Conservation (phyloP, 1,140 invertebrate species). For the Vanessa atalanta region DNA sequence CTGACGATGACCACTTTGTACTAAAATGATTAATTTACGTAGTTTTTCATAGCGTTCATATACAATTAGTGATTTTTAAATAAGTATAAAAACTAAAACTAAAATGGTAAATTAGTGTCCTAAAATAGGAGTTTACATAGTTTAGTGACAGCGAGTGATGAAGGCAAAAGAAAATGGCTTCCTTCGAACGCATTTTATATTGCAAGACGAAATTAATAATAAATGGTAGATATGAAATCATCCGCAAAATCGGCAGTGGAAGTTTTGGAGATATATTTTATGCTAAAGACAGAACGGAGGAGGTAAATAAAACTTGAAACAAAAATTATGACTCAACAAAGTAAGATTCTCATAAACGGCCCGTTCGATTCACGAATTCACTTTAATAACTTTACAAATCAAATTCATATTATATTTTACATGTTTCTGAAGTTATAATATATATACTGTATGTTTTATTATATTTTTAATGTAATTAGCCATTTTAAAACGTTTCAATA, state of each 20-base stretch:
- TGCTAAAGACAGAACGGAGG: slow-evolving; percentile 71
- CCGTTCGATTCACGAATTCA: neutral
- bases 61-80: slow-evolving; percentile 60
- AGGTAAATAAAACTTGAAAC: slow-evolving; percentile 14
- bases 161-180: slow-evolving; percentile 77
- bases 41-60: slow-evolving; percentile 61
- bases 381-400: neutral
- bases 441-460: too few species aligned
- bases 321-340: slow-evolving; percentile 29
- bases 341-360: slow-evolving; percentile 14
- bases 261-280: slow-evolving; percentile 99
- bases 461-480: too few species aligned
- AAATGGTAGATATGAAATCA: slow-evolving; percentile 95
- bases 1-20: slow-evolving; percentile 69
- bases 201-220: slow-evolving; percentile 87
- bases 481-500: neutral
- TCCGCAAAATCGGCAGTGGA: slow-evolving; percentile 98
- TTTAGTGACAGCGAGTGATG: slow-evolving; percentile 70
- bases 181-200: slow-evolving; percentile 73
- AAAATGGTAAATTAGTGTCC: slow-evolving; percentile 53
- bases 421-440: too few species aligned
- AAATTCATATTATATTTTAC: too few species aligned
- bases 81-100: slow-evolving; percentile 58
- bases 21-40: slow-evolving; percentile 65
- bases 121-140: slow-evolving; percentile 53